Evolutionary conservation across 1,140 invertebrate genomes (phyloP).

Genomic region (Bombus terrestris): DNA sequence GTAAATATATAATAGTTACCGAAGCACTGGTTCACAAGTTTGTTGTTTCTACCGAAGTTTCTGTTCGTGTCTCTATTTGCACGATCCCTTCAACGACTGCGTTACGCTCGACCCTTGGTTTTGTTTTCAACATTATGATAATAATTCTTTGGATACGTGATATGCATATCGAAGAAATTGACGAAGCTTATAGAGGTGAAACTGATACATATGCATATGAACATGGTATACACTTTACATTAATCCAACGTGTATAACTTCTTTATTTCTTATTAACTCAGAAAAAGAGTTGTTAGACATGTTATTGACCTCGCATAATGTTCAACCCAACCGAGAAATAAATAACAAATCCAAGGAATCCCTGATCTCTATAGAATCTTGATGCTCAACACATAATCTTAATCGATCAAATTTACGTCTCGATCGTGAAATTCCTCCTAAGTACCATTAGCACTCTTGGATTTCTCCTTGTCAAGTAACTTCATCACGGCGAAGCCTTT

Average conservation of each 20-base stretch:
- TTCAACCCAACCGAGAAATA: neutral
- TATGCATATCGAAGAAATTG: neutral
- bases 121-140: neutral
- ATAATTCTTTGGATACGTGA: neutral
- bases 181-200: neutral
- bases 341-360: neutral
- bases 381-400: neutral
- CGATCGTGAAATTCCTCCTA: too few relatives aligned
- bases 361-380: neutral
- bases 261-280: neutral
- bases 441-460: neutral
- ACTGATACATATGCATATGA: neutral
- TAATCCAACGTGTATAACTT: neutral
- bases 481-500: slow-evolving; percentile 56
- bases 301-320: too few relatives aligned
- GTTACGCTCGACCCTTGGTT: neutral
- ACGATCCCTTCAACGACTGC: neutral
- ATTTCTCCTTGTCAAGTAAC: neutral
- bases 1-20: slow-evolving; percentile 46
- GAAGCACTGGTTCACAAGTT: slow-evolving; percentile 15
- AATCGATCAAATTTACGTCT: neutral
- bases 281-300: too few relatives aligned
- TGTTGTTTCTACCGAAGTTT: slow-evolving; percentile 19
- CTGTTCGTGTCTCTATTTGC: slow-evolving; percentile 26
- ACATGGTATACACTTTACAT: neutral